Conservation (phyloP, 2,113 vertebrate species). For the Cacatua alba region DNA sequence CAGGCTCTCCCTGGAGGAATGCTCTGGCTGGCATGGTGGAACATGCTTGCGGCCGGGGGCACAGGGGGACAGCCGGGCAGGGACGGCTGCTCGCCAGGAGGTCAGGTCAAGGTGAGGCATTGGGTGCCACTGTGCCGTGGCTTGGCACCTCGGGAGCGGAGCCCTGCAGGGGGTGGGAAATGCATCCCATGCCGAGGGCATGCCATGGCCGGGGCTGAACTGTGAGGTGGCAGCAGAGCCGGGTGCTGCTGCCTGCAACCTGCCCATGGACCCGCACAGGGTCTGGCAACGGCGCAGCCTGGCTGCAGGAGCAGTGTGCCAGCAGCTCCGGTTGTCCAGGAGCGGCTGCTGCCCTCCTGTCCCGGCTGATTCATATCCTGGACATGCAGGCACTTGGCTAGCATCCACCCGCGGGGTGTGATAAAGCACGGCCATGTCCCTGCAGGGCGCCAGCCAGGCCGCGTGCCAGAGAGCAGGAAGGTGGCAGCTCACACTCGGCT, state of each 20-base stretch:
- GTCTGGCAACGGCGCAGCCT: not conserved
- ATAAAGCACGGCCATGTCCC: not conserved
- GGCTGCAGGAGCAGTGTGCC: not conserved
- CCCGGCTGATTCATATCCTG: slow-evolving; percentile 48
- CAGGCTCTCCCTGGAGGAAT: slow-evolving; percentile 55
- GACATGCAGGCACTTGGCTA: slow-evolving; percentile 18
- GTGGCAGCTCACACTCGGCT: not conserved
- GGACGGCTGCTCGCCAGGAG: not conserved
- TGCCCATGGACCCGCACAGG: not conserved
- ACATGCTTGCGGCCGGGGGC: slow-evolving; percentile 1
- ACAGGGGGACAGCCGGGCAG: not conserved
- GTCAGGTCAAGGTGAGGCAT: slow-evolving; percentile 24
- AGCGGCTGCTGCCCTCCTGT: not conserved
- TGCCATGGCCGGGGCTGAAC: not conserved
- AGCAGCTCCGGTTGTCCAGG: not conserved
- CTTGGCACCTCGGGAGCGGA: not conserved
- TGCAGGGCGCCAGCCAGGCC: not conserved
- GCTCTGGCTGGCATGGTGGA: slow-evolving; percentile 50
- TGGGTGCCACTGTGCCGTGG: not conserved
- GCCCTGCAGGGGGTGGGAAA: not conserved
- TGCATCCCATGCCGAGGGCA: not conserved
- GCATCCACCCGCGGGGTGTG: not conserved
- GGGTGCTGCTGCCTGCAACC: not conserved
- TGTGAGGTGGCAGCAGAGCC: not conserved
- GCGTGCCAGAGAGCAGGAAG: fast-evolving